These are phyloP conservation scores for Atta colombica DNA, from an alignment of 1,140 invertebrate species.

Conservation along the genomic window DNA sequence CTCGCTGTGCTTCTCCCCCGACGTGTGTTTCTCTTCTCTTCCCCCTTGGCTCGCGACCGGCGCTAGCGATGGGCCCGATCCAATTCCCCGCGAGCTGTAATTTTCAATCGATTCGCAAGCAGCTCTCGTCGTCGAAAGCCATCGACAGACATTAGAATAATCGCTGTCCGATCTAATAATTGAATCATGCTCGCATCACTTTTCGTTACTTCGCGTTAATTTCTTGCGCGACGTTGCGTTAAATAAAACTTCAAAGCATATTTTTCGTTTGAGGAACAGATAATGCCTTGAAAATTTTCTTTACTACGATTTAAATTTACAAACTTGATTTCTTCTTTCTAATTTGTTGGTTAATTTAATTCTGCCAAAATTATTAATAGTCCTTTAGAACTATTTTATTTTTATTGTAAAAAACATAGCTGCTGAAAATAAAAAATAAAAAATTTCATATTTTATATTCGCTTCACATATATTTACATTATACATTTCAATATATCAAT, in stretches of 20 bases:
- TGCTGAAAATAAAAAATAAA: background rate
- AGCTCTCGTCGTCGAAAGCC: slow-evolving; percentile 79
- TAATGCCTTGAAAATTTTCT: background rate
- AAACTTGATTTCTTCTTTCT: background rate
- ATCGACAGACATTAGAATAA: slow-evolving; percentile 57
- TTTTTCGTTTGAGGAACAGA: background rate
- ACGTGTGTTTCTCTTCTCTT: slow-evolving; percentile 57
- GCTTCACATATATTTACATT: background rate
- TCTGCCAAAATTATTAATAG: background rate
- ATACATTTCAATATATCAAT: background rate
- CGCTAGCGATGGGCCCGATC: slow-evolving; percentile 59
- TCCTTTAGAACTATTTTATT: background rate
- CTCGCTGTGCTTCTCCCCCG: slow-evolving; percentile 45
- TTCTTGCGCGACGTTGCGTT: background rate
- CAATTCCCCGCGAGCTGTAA: slow-evolving; percentile 59
- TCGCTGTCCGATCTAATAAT: slow-evolving; percentile 56
- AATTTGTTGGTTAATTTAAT: background rate
- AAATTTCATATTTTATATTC: background rate
- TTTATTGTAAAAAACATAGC: background rate
- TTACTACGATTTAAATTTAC: slow-evolving; percentile 1
- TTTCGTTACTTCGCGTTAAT: slow-evolving; percentile 37
- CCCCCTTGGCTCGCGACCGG: background rate
- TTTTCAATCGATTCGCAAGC: slow-evolving; percentile 80
- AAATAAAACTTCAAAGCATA: background rate
- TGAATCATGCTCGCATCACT: slow-evolving; percentile 30